phyloP scores from a whole-genome alignment of 2,888 invertebrate genomes.

The Galeruca laticollis region DNA sequence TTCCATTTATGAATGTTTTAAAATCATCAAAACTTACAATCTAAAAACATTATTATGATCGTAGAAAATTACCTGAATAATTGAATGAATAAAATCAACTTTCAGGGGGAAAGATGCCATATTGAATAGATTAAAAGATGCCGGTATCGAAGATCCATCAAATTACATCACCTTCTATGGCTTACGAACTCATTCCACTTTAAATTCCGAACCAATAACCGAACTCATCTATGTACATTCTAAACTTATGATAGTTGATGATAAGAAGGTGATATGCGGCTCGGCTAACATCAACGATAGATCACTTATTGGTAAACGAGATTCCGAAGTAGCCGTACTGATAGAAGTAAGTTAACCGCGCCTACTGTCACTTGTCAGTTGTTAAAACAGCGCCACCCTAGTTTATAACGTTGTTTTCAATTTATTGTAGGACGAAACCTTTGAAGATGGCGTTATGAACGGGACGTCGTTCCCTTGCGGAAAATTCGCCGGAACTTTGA shows the following conservation, averaged over 20 bases:
- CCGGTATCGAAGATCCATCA: conserved; percentile 83
- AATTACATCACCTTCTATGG: conserved; percentile 94
- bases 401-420: neutral
- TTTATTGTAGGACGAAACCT: conserved; percentile 78
- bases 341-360: conserved; percentile 74
- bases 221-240: conserved; percentile 98
- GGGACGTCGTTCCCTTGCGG: conserved; percentile 86
- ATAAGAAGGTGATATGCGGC: conserved; percentile 91
- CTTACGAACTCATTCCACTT: conserved; percentile 82
- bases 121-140: conserved; percentile 79
- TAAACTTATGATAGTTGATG: conserved; percentile 95
- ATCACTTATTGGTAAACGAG: conserved; percentile 92
- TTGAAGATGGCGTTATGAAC: conserved; percentile 85
- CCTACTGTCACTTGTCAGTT: too few relatives aligned
- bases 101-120: conserved; percentile 87
- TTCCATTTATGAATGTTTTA: too few relatives aligned
- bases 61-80: too few relatives aligned
- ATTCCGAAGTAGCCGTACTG: conserved; percentile 93
- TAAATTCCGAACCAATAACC: conserved; percentile 86
- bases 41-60: too few relatives aligned
- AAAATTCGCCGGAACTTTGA: conserved; percentile 85
- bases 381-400: too few relatives aligned
- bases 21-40: too few relatives aligned
- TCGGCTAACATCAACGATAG: conserved; percentile 99
- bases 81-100: neutral